A percentile compares a stretch with the other conserved stretches of the same genome.
phyloP scores from a whole-genome alignment of 2,888 invertebrate genomes.

The Galeruca laticollis region DNA sequence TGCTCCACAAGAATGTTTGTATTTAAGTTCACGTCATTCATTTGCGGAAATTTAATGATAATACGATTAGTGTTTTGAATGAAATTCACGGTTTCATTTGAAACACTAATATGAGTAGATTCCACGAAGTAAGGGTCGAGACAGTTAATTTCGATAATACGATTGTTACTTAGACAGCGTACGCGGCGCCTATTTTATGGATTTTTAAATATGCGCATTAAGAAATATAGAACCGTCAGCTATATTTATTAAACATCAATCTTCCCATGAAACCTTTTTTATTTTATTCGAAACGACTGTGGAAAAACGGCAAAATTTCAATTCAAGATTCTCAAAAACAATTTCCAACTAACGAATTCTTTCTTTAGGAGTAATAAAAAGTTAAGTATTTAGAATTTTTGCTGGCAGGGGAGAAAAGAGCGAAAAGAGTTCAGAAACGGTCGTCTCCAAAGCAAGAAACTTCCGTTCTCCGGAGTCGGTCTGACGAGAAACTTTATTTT shows the following conservation, averaged over 20 bases:
- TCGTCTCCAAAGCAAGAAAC: slow-evolving; percentile 28
- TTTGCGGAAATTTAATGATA: too few relatives aligned
- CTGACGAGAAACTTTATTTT: slow-evolving; percentile 36
- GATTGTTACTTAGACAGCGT: too few relatives aligned
- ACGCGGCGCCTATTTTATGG: background rate
- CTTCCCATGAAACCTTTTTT: background rate
- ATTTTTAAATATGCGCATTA: background rate
- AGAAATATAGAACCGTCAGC: background rate
- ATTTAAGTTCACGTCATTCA: too few relatives aligned
- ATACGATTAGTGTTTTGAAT: too few relatives aligned
- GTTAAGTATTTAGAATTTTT: slow-evolving; percentile 35
- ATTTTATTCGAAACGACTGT: background rate
- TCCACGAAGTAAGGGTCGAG: too few relatives aligned
- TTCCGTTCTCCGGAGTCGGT: slow-evolving; percentile 34
- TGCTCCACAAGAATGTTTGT: too few relatives aligned
- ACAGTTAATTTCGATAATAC: too few relatives aligned
- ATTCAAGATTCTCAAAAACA: slow-evolving; percentile 15
- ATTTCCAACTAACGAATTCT: slow-evolving; percentile 15
- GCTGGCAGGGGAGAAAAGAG: slow-evolving; percentile 21
- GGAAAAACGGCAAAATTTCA: background rate
- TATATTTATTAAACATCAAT: background rate
- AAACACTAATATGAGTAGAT: too few relatives aligned
- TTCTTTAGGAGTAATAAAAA: slow-evolving; percentile 30
- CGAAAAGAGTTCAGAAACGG: slow-evolving; percentile 15
- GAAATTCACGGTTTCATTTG: too few relatives aligned